Base-by-base conservation (phyloP, 2,888 invertebrate species). In the Microplitis deprimator region DNA sequence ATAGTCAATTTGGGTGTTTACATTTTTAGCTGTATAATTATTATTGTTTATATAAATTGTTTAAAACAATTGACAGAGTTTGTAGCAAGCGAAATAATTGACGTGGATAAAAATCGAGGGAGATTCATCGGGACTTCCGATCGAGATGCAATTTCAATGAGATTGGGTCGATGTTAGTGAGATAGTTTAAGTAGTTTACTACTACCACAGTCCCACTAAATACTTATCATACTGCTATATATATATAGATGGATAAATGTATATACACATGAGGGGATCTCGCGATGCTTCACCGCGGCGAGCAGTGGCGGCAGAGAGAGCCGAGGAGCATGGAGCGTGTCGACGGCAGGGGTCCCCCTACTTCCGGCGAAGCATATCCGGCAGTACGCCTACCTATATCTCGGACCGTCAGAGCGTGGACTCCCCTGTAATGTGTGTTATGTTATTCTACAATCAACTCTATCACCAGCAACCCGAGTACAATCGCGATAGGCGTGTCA, bases 351-450 rank as follows among this genome's bases (percentile, higher is more conserved):
- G 84, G 85, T 88, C 87, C 87, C 88, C 89, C 87, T 87, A 88
- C 88, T 89, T 89, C 89, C 89, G 89, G 88, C 87, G 85, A 86
- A 85, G 84, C 87, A 86, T 89, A 88, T 89, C 89, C 89, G 89
- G 88, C 83, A 86, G 85, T 86, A 88, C 88, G 88, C 88, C 89
- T 83, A 83, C 81, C 87, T 80, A 77, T 79, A 79, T 80, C 77
- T 79, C 79, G 69, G 77, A 73, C 83, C 85, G 85, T 73, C 84
- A 82, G 85, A 87, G 85, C 85, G 85, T 87, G 84, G 81, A 84
- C 84, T 68, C 73, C 79, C 79, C 75, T 81, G 67, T 79, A 82
- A 81, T 50, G 50, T 50, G 13, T 50, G 50, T 50, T 50, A 50
- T 50, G 80, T 80, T 82, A 79, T 79, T 41, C 83, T 76, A 76